Conservation (phyloP, 2,113 vertebrate species). For the Loxodonta africana region DNA sequence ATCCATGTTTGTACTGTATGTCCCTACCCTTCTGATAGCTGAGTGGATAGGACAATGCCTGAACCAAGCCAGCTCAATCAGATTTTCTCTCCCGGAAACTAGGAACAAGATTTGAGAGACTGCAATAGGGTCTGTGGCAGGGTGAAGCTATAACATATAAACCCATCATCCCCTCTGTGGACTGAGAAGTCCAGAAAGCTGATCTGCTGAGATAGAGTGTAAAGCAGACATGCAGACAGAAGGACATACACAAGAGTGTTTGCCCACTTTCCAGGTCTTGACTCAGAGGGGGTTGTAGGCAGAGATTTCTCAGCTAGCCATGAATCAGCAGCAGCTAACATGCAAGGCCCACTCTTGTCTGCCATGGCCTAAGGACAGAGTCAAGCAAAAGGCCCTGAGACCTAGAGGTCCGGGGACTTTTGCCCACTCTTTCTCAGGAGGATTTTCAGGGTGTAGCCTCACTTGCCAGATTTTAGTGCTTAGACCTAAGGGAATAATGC, state of each 20-base stretch:
- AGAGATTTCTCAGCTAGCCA: slow-evolving; percentile 1
- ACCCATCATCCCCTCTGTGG: not conserved
- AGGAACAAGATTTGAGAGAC: not conserved
- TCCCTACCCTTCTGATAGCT: not conserved
- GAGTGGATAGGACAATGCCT: not conserved
- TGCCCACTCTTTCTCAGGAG: not conserved
- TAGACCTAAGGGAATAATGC: not conserved
- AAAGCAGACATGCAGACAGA: not conserved
- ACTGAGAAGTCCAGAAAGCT: not conserved
- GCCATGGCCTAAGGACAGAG: not conserved
- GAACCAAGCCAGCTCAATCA: not conserved
- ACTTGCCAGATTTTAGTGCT: not conserved
- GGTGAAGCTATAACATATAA: not conserved
- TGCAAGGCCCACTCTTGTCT: not conserved
- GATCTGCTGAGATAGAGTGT: not conserved
- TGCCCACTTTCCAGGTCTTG: not conserved
- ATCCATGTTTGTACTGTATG: not conserved
- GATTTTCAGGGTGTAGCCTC: not conserved
- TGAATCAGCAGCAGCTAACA: not conserved
- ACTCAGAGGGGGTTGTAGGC: not conserved
- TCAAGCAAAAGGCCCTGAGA: not conserved
- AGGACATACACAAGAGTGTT: not conserved
- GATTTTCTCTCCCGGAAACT: not conserved
- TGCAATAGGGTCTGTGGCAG: not conserved
- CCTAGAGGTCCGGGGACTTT: not conserved